Conservation (phyloP, 2,888 invertebrate genomes). For the Drosophila helvetica region DNA sequence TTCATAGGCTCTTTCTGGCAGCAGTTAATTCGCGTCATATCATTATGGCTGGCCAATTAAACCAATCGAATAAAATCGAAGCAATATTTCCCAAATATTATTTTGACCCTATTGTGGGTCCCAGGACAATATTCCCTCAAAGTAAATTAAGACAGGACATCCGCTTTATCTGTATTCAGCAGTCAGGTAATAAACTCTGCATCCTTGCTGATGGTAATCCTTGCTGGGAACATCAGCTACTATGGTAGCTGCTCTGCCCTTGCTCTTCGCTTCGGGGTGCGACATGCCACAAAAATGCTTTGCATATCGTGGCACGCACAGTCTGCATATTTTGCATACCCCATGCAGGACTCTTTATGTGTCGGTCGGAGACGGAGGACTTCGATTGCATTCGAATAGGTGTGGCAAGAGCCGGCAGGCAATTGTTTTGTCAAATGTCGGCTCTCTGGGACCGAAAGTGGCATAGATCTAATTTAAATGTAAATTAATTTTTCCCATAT, state of each 20-base stretch:
- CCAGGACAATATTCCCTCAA: background rate
- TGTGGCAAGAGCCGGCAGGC: background rate
- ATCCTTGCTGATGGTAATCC: background rate
- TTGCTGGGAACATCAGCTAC: background rate
- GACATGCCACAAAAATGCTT: background rate
- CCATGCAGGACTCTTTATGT: background rate
- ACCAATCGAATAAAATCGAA: background rate
- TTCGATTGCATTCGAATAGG: background rate
- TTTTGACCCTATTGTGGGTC: no score
- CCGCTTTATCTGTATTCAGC: background rate
- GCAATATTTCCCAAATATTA: no score
- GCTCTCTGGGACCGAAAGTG: background rate
- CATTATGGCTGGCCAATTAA: no score
- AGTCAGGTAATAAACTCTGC: background rate
- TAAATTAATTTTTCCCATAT: conserved; percentile 1
- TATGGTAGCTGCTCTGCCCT: background rate
- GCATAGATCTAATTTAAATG: background rate
- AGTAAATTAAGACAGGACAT: background rate
- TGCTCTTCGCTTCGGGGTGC: background rate
- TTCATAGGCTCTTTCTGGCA: no score
- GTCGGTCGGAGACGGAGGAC: background rate
- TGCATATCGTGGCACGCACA: background rate
- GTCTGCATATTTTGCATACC: conserved; percentile 1
- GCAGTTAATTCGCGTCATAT: background rate
- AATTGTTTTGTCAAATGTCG: background rate